phyloP scores from a whole-genome alignment of 1,140 invertebrate species.

The Megalonaias nervosa region DNA sequence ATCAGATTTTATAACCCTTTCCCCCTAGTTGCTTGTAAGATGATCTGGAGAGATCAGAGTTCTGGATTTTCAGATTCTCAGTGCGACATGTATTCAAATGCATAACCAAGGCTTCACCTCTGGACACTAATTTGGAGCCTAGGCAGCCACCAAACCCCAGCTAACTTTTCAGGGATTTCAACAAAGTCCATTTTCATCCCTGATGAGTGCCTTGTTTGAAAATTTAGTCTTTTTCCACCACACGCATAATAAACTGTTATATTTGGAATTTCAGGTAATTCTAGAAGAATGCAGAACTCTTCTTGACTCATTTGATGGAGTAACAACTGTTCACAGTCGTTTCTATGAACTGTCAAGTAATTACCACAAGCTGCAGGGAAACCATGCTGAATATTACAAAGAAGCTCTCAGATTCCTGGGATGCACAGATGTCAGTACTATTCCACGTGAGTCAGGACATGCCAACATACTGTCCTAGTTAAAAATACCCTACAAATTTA shows the following conservation, averaged over 20 bases:
- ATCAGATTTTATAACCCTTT: no score
- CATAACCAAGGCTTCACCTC: no score
- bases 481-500: no score
- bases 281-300: slow-evolving; percentile 92
- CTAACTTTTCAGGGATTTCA: no score
- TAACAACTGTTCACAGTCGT: slow-evolving; percentile 93
- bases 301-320: slow-evolving; percentile 90
- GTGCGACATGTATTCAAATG: no score
- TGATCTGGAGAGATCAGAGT: no score
- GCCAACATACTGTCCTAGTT: not conserved
- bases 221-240: not conserved
- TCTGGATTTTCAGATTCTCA: no score
- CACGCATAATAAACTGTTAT: not conserved
- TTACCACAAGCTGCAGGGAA: slow-evolving; percentile 88
- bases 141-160: no score
- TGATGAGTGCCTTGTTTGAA: not conserved
- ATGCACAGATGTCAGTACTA: slow-evolving; percentile 85
- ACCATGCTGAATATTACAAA: slow-evolving; percentile 94
- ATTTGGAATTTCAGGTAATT: slow-evolving; percentile 77
- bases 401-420: slow-evolving; percentile 96
- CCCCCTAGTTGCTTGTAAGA: no score
- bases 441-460: slow-evolving; percentile 59
- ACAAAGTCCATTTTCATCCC: no score
- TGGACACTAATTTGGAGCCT: no score
- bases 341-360: slow-evolving; percentile 96